Base-by-base conservation (phyloP, 2,888 invertebrate genomes). In the Nymphalis c-album region DNA sequence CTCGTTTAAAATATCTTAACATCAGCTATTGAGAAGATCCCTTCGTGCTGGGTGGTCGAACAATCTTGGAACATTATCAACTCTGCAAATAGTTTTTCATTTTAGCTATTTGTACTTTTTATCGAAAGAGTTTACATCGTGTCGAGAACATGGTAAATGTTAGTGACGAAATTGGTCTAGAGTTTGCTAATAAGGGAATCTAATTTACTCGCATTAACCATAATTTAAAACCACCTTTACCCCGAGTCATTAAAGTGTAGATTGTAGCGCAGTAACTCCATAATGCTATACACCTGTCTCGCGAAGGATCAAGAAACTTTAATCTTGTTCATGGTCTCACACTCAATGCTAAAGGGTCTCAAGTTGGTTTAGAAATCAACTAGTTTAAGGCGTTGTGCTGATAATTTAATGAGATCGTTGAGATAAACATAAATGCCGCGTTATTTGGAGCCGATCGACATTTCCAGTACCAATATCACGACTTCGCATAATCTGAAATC, bases 341-440 rank as follows among this genome's bases (percentile, higher is more conserved):
- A 71, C 72, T 75, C 68, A 77, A 75, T 77, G 78, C 75, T 71
- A 82, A 83, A 87, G 85, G 81, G 81, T 80, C 81, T 74, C 80
- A 84, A 77, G 78, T 83, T 73, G 72, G 76, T 66, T 77, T 79
- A 79, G 73, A 79, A 80, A 77, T 77, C 75, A 74, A 74, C 75
- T 70, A 78, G 80, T 81, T 83, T 83, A 80, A 77, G 80, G 78
- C 80, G 80, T 84, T 88, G 78, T 82, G 80, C 75, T 75, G 76
- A 79, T 82, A 81, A 81, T 82, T 85, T 84, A 87, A 87, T 86
- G 81, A 85, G 86, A 86, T 87, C 77, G 78, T 78, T 75, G 76
- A 82, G 86, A 87, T 90, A 85, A 84, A 82, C 76, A 76, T 84
- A 86, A 90, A 90, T 90, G 88, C 84, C 88, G 85, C 78, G 82